Evolutionary conservation across 1,140 invertebrate species (phyloP), one percentile per base, ranked within the genome.

Genomic region (Drosophila nannoptera): DNA sequence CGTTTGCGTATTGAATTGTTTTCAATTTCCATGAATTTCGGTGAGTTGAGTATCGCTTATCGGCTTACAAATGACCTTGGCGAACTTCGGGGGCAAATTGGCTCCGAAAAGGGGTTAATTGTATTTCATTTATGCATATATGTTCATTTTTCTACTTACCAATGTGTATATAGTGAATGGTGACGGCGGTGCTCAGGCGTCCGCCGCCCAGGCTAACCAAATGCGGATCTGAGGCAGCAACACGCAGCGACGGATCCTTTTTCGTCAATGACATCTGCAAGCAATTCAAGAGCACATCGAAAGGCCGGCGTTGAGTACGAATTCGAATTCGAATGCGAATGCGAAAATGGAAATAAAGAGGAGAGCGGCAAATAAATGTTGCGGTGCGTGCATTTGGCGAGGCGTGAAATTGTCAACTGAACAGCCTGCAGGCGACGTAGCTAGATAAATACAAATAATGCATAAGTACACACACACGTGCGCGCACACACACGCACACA

Each of bases 181-280:
- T 97, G 73, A 97, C 94, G n/a, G 95, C 95, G 14, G 96, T 97
- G 87, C 96, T 97, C 22, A 97, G 92, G 61, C 96, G 91, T 49
- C 96, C 96, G 74, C 95, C 94, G 61, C 96, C 96, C 82, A 96
- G 92, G 88, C 95, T 97, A 78, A 97, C 96, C 88, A 97, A 92
- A 91, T 97, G 96, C 43, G 96, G 96, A 56, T 94, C 92, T 89
- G 96, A 95, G 67, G 95, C 94, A 82, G 96, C 95, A 73, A 97
- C 94, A 88, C 95, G 87, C 70, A 89, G 69, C 69, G 86, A 87
- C 52, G 86, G 88, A 86, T 89, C 87, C 76, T 89, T 89, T 82
- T 89, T 89, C 68, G 75, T 88, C 71, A 89, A 83, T 76, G 88
- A 89, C 88, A 89, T 89, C 88, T 89, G 78, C 66, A 78, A 72